Conservation (phyloP, 2,797 vertebrate species). For the Cirrhinus molitorella region DNA sequence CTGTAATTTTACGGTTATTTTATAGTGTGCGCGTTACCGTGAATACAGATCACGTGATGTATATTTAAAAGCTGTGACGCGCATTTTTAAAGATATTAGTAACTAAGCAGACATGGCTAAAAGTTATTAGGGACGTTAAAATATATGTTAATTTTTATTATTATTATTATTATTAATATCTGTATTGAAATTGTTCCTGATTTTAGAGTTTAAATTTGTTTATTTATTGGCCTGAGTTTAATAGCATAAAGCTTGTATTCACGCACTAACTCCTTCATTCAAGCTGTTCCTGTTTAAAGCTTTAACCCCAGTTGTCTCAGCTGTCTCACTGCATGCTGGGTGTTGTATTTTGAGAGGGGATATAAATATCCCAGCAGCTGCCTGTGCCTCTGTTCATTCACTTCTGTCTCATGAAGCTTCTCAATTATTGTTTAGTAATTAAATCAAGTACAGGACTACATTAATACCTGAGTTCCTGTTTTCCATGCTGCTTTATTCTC, state of each 20-base stretch:
- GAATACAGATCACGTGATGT: background rate
- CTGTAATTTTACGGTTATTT: too few species aligned
- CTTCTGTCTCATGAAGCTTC: background rate
- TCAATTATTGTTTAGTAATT: background rate
- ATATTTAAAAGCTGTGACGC: background rate
- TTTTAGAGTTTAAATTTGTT: too few species aligned
- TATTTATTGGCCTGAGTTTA: background rate
- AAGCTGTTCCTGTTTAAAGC: background rate
- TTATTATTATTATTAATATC: too few species aligned
- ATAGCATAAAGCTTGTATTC: background rate
- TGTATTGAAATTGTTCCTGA: too few species aligned
- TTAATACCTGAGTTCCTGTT: background rate
- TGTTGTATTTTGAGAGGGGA: constrained; percentile 19
- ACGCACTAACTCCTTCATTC: background rate
- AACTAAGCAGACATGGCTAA: background rate
- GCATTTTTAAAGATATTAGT: background rate
- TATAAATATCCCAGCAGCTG: constrained; percentile 42
- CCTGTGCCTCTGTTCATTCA: background rate
- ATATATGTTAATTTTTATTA: too few species aligned
- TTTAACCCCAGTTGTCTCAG: background rate
- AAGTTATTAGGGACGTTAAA: too few species aligned
- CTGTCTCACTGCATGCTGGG: background rate
- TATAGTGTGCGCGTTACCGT: background rate
- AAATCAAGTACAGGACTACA: background rate
- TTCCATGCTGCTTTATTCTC: background rate